phyloP scores from a whole-genome alignment of 92 coral and sea anemone species.

The Porites cylindrica region DNA sequence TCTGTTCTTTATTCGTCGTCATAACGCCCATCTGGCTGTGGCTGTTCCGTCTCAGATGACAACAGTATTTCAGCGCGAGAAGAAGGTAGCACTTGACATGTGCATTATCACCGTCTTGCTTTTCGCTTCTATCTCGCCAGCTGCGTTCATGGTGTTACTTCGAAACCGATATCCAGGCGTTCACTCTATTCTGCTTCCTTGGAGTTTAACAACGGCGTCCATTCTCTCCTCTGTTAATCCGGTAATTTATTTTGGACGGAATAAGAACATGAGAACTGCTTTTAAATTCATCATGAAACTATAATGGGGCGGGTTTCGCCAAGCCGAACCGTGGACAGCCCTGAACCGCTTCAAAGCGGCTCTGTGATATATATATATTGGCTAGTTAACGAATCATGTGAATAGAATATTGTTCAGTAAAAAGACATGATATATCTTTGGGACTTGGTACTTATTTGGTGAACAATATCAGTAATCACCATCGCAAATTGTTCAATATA shows the following conservation, averaged over 20 bases:
- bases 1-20: constrained; percentile 8
- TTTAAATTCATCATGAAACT: background rate
- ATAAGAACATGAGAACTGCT: background rate
- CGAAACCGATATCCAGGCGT: background rate
- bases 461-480: no score
- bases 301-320: background rate
- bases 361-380: no score
- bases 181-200: background rate
- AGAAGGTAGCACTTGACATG: constrained; percentile 11
- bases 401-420: no score
- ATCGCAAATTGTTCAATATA: no score
- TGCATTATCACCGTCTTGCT: background rate
- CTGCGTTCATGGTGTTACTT: background rate
- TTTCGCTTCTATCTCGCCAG: background rate
- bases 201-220: background rate
- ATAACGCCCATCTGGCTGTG: background rate
- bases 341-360: no score
- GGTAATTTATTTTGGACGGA: background rate
- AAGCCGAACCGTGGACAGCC: no score
- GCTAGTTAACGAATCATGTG: no score
- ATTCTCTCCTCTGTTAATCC: constrained; percentile 3
- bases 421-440: no score
- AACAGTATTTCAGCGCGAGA: background rate
- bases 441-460: no score
- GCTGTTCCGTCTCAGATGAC: background rate